Conservation (phyloP, 2,888 invertebrate genomes). For the Anthophora plumipes region DNA sequence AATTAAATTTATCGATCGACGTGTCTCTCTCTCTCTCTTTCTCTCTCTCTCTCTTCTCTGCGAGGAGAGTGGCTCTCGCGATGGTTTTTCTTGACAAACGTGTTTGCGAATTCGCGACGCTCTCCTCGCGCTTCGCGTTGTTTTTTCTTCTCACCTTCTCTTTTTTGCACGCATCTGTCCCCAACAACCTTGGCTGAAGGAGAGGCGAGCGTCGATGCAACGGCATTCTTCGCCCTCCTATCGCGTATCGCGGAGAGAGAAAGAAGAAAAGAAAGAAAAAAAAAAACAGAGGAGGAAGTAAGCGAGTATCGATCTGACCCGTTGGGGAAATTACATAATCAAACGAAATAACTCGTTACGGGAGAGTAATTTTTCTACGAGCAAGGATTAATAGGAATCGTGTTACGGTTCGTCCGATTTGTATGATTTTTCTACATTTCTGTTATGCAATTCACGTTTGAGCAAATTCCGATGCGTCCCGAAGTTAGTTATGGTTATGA, state of each 20-base stretch:
- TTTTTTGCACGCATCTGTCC: slow-evolving; percentile 31
- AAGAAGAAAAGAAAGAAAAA: neutral
- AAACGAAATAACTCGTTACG: neutral
- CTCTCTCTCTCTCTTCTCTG: too few relatives aligned
- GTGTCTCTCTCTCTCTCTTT: too few relatives aligned
- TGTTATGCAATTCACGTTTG: slow-evolving; percentile 2
- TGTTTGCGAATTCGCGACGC: slow-evolving; percentile 44
- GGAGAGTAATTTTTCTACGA: neutral
- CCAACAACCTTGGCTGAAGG: slow-evolving; percentile 25
- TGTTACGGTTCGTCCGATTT: neutral
- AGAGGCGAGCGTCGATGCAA: slow-evolving; percentile 10
- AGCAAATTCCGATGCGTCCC: slow-evolving; percentile 1
- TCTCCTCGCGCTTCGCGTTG: slow-evolving; percentile 15
- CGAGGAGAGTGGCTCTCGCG: neutral
- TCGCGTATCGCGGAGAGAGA: neutral
- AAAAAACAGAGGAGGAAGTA: too few relatives aligned
- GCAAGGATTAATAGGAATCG: slow-evolving; percentile 1
- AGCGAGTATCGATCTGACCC: slow-evolving; percentile 1
- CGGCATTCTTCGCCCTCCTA: neutral
- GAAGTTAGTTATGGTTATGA: neutral
- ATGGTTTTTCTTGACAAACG: slow-evolving; percentile 29
- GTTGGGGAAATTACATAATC: slow-evolving; percentile 20
- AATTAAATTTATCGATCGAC: slow-evolving; percentile 69
- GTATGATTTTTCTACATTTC: neutral
- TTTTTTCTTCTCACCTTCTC: slow-evolving; percentile 28